Evolutionary conservation across 2,113 vertebrate genomes (phyloP).

Genomic region (Benitochromis conjunctus): DNA sequence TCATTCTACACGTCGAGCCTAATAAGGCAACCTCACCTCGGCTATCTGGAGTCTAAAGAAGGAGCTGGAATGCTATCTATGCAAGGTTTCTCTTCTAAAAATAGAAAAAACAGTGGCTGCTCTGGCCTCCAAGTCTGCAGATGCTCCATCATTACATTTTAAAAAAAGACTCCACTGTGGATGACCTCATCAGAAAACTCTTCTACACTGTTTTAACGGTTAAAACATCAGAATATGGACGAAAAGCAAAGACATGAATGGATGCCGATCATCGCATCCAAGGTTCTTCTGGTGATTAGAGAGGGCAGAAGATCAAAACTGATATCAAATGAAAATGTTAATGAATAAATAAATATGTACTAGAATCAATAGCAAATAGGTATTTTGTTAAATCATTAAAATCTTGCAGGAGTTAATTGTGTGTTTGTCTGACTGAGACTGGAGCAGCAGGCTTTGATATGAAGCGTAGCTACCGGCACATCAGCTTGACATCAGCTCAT

Average conservation of each 20-base stretch:
- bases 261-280: neutral
- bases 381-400: neutral
- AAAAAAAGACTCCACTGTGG: fast-evolving
- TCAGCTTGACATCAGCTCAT: neutral
- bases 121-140: neutral
- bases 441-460: neutral
- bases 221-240: neutral
- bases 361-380: neutral
- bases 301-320: neutral
- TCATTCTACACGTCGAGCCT: neutral
- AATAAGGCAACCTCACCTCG: neutral
- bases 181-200: neutral
- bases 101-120: neutral
- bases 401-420: neutral
- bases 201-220: neutral
- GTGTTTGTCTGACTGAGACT: fast-evolving
- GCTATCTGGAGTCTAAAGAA: neutral
- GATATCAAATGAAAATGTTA: neutral
- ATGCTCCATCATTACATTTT: neutral
- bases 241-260: neutral
- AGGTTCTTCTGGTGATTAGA: neutral
- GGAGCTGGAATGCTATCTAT: neutral
- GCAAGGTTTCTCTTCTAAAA: neutral
- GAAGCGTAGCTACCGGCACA: fast-evolving
- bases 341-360: neutral